Conservation (phyloP, 2,113 vertebrate genomes). For the Entelurus aequoreus region DNA sequence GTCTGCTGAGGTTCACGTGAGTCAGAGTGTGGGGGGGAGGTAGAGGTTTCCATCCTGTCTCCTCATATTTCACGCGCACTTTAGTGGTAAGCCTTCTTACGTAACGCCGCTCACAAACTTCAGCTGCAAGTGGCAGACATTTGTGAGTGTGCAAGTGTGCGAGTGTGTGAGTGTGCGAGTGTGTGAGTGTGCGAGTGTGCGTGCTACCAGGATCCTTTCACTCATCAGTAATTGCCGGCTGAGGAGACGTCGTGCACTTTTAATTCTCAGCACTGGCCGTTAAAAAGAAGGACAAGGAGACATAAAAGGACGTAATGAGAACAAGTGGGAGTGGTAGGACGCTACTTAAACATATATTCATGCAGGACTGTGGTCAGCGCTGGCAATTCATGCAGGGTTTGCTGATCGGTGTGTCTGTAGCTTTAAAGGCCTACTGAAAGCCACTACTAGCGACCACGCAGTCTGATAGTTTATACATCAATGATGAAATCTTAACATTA, state of each 20-base stretch:
- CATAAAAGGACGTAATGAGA: slow-evolving; percentile 1
- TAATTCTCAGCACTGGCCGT: slow-evolving; percentile 4
- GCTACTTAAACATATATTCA: not conserved
- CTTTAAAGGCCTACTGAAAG: no score
- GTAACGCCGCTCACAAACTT: slow-evolving; percentile 42
- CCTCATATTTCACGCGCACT: slow-evolving; percentile 52
- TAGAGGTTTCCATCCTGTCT: slow-evolving; percentile 40
- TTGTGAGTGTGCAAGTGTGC: slow-evolving; percentile 16
- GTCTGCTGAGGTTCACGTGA: slow-evolving; percentile 21
- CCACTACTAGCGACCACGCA: no score
- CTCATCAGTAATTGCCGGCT: slow-evolving; percentile 47
- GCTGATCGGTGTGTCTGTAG: no score
- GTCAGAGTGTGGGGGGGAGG: not conserved
- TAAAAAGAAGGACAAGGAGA: slow-evolving; percentile 22
- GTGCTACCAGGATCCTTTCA: slow-evolving; percentile 39
- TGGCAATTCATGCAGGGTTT: no score
- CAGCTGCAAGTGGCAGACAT: slow-evolving; percentile 21
- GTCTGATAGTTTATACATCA: no score
- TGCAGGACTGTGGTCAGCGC: not conserved
- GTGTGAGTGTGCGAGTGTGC: slow-evolving; percentile 5
- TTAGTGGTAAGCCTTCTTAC: slow-evolving; percentile 43
- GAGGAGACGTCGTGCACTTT: slow-evolving; percentile 13
- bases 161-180: not conserved
- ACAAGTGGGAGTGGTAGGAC: not conserved
- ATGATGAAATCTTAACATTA: no score